phyloP scores from a whole-genome alignment of 2,113 vertebrate species.

The Morone saxatilis region DNA sequence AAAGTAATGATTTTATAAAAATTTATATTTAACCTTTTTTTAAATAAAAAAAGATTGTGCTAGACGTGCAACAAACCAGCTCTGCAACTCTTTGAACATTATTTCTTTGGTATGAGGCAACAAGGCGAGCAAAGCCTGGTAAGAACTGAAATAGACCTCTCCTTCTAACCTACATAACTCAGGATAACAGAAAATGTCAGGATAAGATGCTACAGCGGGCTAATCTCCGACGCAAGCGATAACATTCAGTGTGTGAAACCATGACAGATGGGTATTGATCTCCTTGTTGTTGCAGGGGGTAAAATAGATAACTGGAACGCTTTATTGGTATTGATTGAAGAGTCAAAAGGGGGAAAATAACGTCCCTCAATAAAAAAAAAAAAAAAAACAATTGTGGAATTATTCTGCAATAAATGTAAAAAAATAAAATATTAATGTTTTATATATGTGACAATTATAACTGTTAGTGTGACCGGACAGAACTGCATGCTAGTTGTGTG shows the following conservation, averaged over 20 bases:
- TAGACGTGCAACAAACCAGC: not conserved
- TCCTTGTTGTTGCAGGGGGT: slow-evolving; percentile 61
- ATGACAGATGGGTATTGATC: slow-evolving; percentile 83
- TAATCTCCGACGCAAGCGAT: slow-evolving; percentile 80
- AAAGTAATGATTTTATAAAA: not conserved
- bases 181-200: slow-evolving; percentile 68
- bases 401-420: slow-evolving; percentile 33
- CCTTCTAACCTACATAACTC: slow-evolving; percentile 52
- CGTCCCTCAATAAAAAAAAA: slow-evolving; percentile 27
- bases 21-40: not conserved
- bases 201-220: slow-evolving; percentile 71
- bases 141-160: slow-evolving; percentile 20
- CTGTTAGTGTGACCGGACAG: slow-evolving; percentile 4
- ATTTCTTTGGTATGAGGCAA: not conserved
- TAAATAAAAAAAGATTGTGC: not conserved
- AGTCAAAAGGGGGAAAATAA: slow-evolving; percentile 54
- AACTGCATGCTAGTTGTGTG: not conserved
- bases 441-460: not conserved
- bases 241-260: slow-evolving; percentile 76
- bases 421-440: slow-evolving; percentile 8
- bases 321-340: slow-evolving; percentile 78
- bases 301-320: slow-evolving; percentile 76
- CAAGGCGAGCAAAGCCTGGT: slow-evolving; percentile 7
- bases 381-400: slow-evolving; percentile 15
- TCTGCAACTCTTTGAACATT: not conserved